Conservation (phyloP, 2,113 vertebrate species). For the Sisor rabdophorus region DNA sequence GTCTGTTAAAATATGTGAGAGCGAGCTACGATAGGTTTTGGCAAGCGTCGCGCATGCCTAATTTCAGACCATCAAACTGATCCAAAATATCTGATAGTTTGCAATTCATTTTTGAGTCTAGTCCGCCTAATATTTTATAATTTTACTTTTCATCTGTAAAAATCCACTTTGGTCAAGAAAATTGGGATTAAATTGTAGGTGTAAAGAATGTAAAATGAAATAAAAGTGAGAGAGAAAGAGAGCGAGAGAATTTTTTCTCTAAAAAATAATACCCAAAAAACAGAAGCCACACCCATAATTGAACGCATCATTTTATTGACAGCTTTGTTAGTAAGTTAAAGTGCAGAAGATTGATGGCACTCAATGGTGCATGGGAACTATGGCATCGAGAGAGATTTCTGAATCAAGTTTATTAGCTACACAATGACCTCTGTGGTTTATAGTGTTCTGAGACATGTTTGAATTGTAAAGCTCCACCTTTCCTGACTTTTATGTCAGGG, state of each 20-base stretch:
- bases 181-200: neutral
- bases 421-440: slow-evolving; percentile 1
- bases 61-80: neutral
- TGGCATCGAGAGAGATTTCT: neutral
- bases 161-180: neutral
- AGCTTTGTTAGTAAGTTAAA: neutral
- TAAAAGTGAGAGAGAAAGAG: neutral
- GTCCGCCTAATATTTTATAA: neutral
- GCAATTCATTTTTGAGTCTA: no score
- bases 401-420: slow-evolving; percentile 13
- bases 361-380: neutral
- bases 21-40: neutral
- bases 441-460: neutral
- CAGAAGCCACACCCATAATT: neutral
- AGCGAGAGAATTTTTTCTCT: neutral
- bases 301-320: neutral
- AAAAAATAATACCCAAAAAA: neutral
- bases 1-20: neutral
- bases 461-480: neutral
- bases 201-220: neutral
- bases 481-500: slow-evolving; percentile 13
- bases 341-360: neutral
- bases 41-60: neutral
- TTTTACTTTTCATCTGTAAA: neutral
- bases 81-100: neutral